phyloP scores from a whole-genome alignment of 1,140 invertebrate genomes.

The Ganaspis sp. region DNA sequence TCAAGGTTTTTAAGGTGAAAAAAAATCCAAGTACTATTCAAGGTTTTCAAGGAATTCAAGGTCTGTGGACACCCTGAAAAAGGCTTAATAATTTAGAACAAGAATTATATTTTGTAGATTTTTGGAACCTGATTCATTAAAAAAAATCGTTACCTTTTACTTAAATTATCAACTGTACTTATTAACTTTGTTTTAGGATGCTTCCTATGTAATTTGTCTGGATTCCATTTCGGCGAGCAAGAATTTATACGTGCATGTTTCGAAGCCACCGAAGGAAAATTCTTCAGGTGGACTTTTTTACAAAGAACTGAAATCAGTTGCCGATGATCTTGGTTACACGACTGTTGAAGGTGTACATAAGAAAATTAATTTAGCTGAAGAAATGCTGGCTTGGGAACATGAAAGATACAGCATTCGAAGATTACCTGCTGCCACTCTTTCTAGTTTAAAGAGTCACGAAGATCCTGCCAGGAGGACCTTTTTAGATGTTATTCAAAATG shows the following conservation, averaged over 20 bases:
- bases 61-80: too few species aligned
- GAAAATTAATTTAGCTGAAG: constrained; percentile 98
- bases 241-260: constrained; percentile 92
- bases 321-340: constrained; percentile 74
- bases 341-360: constrained; percentile 92
- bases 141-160: too few species aligned
- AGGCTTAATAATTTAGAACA: too few species aligned
- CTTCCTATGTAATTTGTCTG: constrained; percentile 93
- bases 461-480: constrained; percentile 80
- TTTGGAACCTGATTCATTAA: too few species aligned
- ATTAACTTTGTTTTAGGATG: constrained; percentile 80
- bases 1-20: too few species aligned
- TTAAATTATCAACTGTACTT: constrained; percentile 38
- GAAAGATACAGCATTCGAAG: constrained; percentile 95
- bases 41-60: too few species aligned
- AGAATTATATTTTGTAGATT: too few species aligned
- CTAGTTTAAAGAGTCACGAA: constrained; percentile 83
- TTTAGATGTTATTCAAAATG: constrained; percentile 79
- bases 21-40: too few species aligned
- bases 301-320: constrained; percentile 80
- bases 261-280: constrained; percentile 95
- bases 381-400: constrained; percentile 96
- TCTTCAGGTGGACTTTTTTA: constrained; percentile 84
- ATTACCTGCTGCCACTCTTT: constrained; percentile 93
- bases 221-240: constrained; percentile 84